Percentiles rank a stretch among this genome's conserved stretches.
These are phyloP conservation scores for Gallinago stenura DNA, from an alignment of 2,797 vertebrate genomes.

Conservation along the genomic window DNA sequence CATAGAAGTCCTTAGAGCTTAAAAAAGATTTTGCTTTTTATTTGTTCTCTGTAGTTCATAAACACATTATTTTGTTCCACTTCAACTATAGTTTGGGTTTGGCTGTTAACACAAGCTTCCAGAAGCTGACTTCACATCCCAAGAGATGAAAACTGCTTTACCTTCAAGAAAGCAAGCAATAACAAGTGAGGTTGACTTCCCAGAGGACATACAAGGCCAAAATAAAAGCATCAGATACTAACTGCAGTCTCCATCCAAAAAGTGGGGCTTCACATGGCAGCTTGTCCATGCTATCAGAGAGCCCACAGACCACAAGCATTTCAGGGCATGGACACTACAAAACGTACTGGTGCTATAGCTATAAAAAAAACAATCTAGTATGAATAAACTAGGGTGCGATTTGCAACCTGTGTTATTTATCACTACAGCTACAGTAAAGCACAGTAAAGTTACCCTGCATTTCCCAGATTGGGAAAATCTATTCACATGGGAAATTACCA, in stretches of 20 bases:
- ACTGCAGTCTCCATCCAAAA: background rate
- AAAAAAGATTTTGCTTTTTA: background rate
- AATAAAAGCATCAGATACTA: background rate
- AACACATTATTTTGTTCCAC: background rate
- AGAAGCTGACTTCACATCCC: slow-evolving; percentile 15
- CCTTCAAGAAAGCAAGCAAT: slow-evolving; percentile 7
- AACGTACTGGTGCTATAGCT: background rate
- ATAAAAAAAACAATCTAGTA: background rate
- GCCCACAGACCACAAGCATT: rapidly evolving
- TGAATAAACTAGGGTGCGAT: background rate
- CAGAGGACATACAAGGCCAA: background rate
- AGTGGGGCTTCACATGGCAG: background rate
- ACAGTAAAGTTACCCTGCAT: background rate
- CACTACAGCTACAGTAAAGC: background rate
- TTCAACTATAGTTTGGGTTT: background rate
- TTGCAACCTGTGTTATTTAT: background rate
- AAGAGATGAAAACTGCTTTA: slow-evolving; percentile 19
- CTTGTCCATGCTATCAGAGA: background rate
- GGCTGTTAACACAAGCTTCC: background rate
- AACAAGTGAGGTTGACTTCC: background rate
- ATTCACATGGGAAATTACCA: background rate
- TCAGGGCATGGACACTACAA: background rate
- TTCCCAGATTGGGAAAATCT: background rate
- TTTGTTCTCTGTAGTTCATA: background rate
- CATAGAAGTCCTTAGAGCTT: background rate